phyloP scores from a whole-genome alignment of 35 echinoderm and acorn worm species.

The Lytechinus pictus region DNA sequence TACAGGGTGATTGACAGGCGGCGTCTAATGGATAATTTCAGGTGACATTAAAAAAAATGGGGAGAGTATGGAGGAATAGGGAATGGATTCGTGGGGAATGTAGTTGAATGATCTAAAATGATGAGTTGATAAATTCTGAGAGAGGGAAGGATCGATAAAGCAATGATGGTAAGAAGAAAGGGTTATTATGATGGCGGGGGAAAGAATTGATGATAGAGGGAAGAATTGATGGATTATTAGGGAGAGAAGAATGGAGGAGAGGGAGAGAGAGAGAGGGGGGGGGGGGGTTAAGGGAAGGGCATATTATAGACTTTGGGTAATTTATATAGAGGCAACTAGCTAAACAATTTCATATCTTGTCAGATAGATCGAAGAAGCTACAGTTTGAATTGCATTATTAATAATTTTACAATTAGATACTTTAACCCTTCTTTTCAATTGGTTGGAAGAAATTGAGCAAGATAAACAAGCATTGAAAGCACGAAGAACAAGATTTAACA shows the following conservation, averaged over 20 bases:
- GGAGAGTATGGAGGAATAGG: neutral
- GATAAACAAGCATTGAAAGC: no score
- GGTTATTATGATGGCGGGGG: neutral
- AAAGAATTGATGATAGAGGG: neutral
- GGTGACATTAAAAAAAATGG: slow-evolving; percentile 28
- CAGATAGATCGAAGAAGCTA: no score
- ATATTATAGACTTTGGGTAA: no score
- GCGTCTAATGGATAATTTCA: slow-evolving; percentile 51
- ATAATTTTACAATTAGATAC: no score
- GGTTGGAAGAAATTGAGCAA: no score
- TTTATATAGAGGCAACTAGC: no score
- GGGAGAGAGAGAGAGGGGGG: no score
- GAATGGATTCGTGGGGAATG: neutral
- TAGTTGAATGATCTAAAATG: neutral
- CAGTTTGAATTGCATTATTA: no score
- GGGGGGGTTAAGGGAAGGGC: no score
- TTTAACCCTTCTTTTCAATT: no score
- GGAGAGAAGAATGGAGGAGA: neutral
- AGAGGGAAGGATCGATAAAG: neutral
- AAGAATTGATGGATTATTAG: neutral
- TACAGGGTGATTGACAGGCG: slow-evolving; percentile 46
- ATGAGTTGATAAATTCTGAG: neutral
- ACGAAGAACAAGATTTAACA: no score
- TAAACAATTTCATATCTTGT: no score
- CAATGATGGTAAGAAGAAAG: neutral